Evolutionary conservation across 2,113 vertebrate species (phyloP).

Genomic region (Mirza zaza): DNA sequence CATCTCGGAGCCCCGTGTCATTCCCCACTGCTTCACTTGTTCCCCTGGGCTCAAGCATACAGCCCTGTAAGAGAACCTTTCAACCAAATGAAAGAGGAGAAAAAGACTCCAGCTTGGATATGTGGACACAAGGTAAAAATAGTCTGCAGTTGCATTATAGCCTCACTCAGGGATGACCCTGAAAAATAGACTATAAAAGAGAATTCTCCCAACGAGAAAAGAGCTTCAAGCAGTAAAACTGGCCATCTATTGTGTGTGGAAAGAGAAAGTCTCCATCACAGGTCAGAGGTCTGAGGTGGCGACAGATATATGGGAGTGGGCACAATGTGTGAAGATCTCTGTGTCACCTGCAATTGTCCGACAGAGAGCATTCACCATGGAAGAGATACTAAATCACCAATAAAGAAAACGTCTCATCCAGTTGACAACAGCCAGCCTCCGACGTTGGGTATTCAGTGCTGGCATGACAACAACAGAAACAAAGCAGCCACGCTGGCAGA

Average conservation of each 20-base stretch:
- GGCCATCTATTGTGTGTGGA: fast-evolving
- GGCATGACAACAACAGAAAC: background rate
- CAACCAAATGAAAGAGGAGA: background rate
- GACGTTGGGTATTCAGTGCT: background rate
- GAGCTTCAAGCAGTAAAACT: background rate
- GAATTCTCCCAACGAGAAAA: background rate
- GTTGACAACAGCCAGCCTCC: background rate
- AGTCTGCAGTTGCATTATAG: background rate
- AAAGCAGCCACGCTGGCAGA: background rate
- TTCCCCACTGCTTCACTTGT: background rate
- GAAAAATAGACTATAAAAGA: background rate
- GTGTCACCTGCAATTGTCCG: background rate
- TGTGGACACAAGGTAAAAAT: background rate
- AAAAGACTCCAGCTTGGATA: background rate
- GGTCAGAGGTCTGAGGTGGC: background rate
- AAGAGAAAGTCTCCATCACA: background rate
- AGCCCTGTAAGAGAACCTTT: no score
- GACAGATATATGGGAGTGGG: background rate
- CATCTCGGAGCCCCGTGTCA: fast-evolving
- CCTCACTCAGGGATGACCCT: background rate
- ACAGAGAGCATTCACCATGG: background rate
- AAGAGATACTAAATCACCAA: background rate
- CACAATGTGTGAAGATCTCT: background rate
- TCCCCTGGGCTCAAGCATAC: background rate
- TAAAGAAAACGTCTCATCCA: background rate